A percentile compares a stretch with the other conserved stretches of the same genome.
Conservation (phyloP, 2,888 invertebrate species). For the Orchesella flavescens region DNA sequence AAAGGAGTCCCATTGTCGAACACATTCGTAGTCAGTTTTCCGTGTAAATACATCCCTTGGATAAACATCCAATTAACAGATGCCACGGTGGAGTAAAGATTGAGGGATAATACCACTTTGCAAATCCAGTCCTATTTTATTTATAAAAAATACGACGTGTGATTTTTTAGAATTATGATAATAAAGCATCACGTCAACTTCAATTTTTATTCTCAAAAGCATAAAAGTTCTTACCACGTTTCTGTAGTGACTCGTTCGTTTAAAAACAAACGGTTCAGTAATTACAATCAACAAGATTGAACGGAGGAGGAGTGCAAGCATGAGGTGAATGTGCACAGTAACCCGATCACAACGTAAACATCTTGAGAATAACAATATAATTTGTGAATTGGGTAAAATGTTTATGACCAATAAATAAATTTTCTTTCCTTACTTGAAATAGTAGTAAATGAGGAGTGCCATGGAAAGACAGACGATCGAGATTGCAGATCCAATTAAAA, state of each 20-base stretch:
- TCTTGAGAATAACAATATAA: conserved; percentile 72
- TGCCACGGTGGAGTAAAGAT: conserved; percentile 77
- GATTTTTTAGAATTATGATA: too few relatives aligned
- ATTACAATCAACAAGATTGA: conserved; percentile 75
- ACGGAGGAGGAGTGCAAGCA: conserved; percentile 74
- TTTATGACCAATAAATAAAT: too few relatives aligned
- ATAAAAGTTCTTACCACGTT: conserved; percentile 73
- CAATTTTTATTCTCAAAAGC: too few relatives aligned
- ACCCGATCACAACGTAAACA: conserved; percentile 73
- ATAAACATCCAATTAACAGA: conserved; percentile 79
- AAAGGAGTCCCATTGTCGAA: conserved; percentile 78
- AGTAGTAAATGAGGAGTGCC: conserved; percentile 75
- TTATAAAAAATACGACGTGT: not conserved
- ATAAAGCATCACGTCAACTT: too few relatives aligned
- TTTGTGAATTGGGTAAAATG: not conserved
- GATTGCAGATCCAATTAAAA: conserved; percentile 74
- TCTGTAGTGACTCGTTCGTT: conserved; percentile 73
- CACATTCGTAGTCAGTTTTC: conserved; percentile 77
- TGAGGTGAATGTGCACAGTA: conserved; percentile 71
- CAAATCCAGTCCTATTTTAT: conserved; percentile 77
- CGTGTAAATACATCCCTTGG: conserved; percentile 72
- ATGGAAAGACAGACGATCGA: conserved; percentile 74
- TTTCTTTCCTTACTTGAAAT: conserved; percentile 74
- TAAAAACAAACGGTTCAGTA: conserved; percentile 75
- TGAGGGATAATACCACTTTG: conserved; percentile 75